Conservation (phyloP, 2,888 invertebrate species). For the Saturnia japonica region DNA sequence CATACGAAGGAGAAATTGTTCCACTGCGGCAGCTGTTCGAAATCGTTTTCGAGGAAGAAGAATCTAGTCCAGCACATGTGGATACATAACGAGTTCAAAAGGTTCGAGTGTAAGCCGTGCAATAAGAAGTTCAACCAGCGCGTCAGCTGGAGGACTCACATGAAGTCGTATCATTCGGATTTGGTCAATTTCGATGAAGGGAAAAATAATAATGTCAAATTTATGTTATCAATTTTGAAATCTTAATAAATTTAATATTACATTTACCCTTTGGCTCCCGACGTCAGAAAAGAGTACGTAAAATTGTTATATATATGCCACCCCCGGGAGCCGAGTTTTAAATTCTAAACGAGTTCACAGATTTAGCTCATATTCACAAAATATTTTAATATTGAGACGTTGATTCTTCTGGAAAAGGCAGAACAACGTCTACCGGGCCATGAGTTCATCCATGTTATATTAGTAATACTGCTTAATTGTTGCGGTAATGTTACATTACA, state of each 20-base stretch:
- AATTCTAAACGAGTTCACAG: too few species aligned
- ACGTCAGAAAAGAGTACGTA: too few species aligned
- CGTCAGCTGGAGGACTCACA: slow-evolving; percentile 72
- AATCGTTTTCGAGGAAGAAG: slow-evolving; percentile 68
- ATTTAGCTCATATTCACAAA: too few species aligned
- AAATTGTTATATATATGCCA: too few species aligned
- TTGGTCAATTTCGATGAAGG: slow-evolving; percentile 50
- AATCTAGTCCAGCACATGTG: slow-evolving; percentile 71
- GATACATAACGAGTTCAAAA: slow-evolving; percentile 69
- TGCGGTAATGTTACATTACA: too few species aligned
- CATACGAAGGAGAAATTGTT: slow-evolving; percentile 79
- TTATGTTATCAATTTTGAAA: slow-evolving; percentile 39
- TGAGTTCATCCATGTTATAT: too few species aligned
- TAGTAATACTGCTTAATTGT: too few species aligned
- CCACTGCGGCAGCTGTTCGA: slow-evolving; percentile 74
- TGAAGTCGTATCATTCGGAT: slow-evolving; percentile 69
- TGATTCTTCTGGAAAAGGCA: too few species aligned
- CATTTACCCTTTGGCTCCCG: too few species aligned
- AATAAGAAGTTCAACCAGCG: slow-evolving; percentile 71
- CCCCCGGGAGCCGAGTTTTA: too few species aligned
- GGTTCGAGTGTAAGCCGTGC: slow-evolving; percentile 66
- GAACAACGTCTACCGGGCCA: too few species aligned
- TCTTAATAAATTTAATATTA: neutral
- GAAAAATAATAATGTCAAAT: slow-evolving; percentile 55
- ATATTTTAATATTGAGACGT: too few species aligned